Conservation (phyloP, 2,113 vertebrate species). For the Eclectus roratus region DNA sequence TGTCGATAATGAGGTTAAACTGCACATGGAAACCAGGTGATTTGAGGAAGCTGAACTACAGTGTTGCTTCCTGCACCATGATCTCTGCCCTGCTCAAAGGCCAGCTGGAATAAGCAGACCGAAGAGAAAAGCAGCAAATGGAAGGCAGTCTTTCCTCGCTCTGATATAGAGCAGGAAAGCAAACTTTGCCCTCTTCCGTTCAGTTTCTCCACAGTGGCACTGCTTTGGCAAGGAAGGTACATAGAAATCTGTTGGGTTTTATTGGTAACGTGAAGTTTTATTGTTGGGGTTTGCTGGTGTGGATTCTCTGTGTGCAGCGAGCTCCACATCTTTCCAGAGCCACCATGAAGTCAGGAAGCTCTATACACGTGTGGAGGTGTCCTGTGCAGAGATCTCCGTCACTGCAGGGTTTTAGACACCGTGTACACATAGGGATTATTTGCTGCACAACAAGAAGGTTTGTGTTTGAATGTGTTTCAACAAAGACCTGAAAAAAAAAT, state of each 20-base stretch:
- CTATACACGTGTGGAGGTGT: background rate
- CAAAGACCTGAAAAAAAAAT: background rate
- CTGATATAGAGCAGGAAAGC: background rate
- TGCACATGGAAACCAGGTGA: background rate
- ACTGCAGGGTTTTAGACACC: background rate
- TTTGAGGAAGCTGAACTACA: background rate
- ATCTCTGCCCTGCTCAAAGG: background rate
- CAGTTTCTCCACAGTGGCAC: background rate
- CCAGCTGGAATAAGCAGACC: background rate
- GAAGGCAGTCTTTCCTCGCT: background rate
- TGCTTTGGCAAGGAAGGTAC: background rate
- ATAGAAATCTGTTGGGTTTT: background rate
- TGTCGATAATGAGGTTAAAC: conserved; percentile 22
- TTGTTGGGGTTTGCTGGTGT: background rate
- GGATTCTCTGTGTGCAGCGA: background rate
- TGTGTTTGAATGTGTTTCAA: background rate
- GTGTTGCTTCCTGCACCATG: background rate
- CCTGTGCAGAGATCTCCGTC: background rate
- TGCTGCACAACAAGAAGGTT: background rate
- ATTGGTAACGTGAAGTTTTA: background rate
- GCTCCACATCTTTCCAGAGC: background rate
- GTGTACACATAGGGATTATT: background rate
- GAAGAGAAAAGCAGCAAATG: background rate
- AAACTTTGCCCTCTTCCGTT: background rate
- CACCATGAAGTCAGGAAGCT: background rate